Conservation (phyloP, 2,888 invertebrate genomes). For the Liodrosophila aerea region DNA sequence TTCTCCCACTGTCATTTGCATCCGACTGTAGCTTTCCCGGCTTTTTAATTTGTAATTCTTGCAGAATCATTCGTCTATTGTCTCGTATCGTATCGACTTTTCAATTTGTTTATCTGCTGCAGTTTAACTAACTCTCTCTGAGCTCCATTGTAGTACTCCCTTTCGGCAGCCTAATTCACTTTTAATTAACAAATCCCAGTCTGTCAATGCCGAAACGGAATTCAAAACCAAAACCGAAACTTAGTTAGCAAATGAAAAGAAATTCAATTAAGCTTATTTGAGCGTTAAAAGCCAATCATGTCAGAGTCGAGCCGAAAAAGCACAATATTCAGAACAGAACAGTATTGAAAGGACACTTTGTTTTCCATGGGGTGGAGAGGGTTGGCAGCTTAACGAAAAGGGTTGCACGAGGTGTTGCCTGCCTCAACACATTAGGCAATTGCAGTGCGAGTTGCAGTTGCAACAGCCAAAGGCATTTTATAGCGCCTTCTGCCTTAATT, state of each 20-base stretch:
- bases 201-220: slow-evolving; percentile 27
- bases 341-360: slow-evolving; percentile 10
- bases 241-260: slow-evolving; percentile 76
- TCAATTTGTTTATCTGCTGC: not conserved
- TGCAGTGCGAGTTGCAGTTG: slow-evolving; percentile 28
- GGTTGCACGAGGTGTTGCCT: slow-evolving; percentile 72
- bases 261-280: slow-evolving; percentile 83
- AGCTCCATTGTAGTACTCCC: slow-evolving; percentile 12
- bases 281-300: slow-evolving; percentile 83
- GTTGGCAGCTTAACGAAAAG: slow-evolving; percentile 46
- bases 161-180: slow-evolving; percentile 60
- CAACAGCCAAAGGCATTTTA: slow-evolving; percentile 64
- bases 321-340: slow-evolving; percentile 47
- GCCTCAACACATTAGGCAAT: slow-evolving; percentile 54
- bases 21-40: too few relatives aligned
- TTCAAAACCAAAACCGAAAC: slow-evolving; percentile 53
- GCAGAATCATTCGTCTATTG: too few relatives aligned
- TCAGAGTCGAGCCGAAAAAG: slow-evolving; percentile 58
- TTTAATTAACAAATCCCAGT: slow-evolving; percentile 77
- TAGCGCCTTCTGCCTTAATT: slow-evolving; percentile 62
- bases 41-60: too few relatives aligned
- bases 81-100: too few relatives aligned
- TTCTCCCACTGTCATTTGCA: too few relatives aligned
- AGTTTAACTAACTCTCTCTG: not conserved
- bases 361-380: slow-evolving; percentile 8